phyloP scores from a whole-genome alignment of 1,140 invertebrate genomes.

The Conopomorpha cramerella region DNA sequence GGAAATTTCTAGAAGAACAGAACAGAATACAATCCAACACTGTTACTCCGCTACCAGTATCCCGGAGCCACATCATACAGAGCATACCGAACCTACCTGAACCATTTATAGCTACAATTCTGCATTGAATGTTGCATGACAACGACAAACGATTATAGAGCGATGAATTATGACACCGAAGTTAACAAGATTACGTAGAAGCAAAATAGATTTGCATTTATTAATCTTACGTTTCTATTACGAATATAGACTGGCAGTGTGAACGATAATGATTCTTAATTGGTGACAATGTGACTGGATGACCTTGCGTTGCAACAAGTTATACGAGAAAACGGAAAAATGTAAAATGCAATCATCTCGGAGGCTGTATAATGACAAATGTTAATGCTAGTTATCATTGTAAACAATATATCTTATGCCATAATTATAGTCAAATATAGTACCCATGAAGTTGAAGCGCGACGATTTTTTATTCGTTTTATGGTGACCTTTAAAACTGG shows the following conservation, averaged over 20 bases:
- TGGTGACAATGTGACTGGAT: background rate
- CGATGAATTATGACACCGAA: background rate
- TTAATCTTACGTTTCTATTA: background rate
- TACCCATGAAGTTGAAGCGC: too few species aligned
- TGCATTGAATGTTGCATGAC: background rate
- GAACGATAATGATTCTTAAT: background rate
- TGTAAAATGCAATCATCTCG: too few species aligned
- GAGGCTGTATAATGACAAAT: background rate
- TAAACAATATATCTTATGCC: too few species aligned
- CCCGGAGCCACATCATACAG: background rate
- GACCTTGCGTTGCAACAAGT: too few species aligned
- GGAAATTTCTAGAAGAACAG: background rate
- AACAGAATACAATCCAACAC: background rate
- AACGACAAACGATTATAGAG: background rate
- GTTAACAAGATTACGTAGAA: background rate
- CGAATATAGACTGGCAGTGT: background rate
- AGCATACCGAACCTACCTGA: background rate
- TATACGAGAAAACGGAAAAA: too few species aligned
- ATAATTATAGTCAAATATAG: too few species aligned
- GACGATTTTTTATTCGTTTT: too few species aligned
- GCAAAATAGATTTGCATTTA: background rate
- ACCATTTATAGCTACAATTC: too few species aligned
- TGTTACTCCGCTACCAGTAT: background rate
- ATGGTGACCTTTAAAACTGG: too few species aligned
- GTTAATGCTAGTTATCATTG: too few species aligned